phyloP scores from a whole-genome alignment of 2,113 vertebrate species.

The Xenopus tropicalis region DNA sequence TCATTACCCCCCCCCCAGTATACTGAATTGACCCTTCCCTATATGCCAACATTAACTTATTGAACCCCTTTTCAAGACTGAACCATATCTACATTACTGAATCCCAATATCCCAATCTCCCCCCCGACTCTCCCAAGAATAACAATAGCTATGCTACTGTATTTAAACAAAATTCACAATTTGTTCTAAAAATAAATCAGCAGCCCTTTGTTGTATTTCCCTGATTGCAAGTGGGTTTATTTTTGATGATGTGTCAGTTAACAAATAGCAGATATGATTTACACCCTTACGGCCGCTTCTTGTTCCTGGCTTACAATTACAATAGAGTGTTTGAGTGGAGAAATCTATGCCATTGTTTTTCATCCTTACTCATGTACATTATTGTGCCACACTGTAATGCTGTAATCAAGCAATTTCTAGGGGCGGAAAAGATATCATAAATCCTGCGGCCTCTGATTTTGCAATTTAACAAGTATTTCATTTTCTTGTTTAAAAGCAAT shows the following conservation, averaged over 20 bases:
- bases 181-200: background rate
- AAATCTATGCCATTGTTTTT: background rate
- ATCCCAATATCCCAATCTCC: too few species aligned
- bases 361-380: background rate
- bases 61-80: too few species aligned
- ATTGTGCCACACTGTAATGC: background rate
- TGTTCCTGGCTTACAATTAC: background rate
- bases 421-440: constrained; percentile 1
- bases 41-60: too few species aligned
- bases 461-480: constrained; percentile 7
- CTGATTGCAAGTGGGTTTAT: background rate
- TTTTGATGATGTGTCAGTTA: constrained; percentile 1
- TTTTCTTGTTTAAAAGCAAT: constrained; percentile 6
- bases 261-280: background rate
- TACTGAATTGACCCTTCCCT: too few species aligned
- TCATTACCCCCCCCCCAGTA: too few species aligned
- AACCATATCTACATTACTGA: too few species aligned
- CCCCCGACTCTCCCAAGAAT: too few species aligned
- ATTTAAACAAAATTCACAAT: too few species aligned
- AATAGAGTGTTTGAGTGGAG: background rate
- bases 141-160: too few species aligned
- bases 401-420: constrained; percentile 4
- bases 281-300: background rate
- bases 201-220: background rate
- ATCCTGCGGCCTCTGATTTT: background rate